Percentiles rank a stretch among this genome's conserved stretches.
These are phyloP conservation scores for Lapara coniferarum DNA, from an alignment of 2,888 invertebrate species.

Conservation along the genomic window DNA sequence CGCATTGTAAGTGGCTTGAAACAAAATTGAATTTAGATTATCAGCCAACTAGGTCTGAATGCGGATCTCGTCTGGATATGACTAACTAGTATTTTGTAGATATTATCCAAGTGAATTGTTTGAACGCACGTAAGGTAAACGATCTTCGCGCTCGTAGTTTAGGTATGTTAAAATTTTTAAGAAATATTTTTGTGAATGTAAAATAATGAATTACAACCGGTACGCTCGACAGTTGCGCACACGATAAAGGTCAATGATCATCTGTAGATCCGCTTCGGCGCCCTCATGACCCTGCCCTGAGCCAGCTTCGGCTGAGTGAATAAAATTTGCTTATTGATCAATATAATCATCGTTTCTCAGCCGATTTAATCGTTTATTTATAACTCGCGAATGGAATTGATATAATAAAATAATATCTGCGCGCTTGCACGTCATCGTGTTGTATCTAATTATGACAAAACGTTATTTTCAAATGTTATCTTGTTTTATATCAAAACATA, in stretches of 20 bases:
- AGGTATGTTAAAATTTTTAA: slow-evolving; percentile 19
- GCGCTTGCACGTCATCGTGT: neutral
- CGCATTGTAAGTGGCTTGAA: slow-evolving; percentile 35
- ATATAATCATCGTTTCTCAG: slow-evolving; percentile 49
- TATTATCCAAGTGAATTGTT: slow-evolving; percentile 34
- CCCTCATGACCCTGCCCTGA: slow-evolving; percentile 79
- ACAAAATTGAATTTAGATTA: slow-evolving; percentile 54
- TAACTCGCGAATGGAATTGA: slow-evolving; percentile 5
- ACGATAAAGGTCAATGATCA: slow-evolving; percentile 83
- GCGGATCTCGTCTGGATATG: slow-evolving; percentile 61
- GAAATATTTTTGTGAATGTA: slow-evolving; percentile 49
- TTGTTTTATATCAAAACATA: neutral
- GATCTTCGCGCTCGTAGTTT: slow-evolving; percentile 3
- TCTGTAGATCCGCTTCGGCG: slow-evolving; percentile 82
- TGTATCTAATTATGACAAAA: neutral
- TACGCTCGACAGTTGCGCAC: slow-evolving; percentile 70
- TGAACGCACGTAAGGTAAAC: slow-evolving; percentile 22
- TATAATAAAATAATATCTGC: slow-evolving; percentile 7
- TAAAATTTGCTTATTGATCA: slow-evolving; percentile 71
- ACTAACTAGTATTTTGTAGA: slow-evolving; percentile 61
- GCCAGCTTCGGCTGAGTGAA: slow-evolving; percentile 60
- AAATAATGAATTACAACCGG: slow-evolving; percentile 77
- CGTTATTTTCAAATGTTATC: neutral
- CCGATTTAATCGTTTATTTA: slow-evolving; percentile 22
- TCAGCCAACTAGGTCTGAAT: slow-evolving; percentile 63